Evolutionary conservation across 2,888 invertebrate genomes (phyloP).

Genomic region (Tetragonula carbonaria): DNA sequence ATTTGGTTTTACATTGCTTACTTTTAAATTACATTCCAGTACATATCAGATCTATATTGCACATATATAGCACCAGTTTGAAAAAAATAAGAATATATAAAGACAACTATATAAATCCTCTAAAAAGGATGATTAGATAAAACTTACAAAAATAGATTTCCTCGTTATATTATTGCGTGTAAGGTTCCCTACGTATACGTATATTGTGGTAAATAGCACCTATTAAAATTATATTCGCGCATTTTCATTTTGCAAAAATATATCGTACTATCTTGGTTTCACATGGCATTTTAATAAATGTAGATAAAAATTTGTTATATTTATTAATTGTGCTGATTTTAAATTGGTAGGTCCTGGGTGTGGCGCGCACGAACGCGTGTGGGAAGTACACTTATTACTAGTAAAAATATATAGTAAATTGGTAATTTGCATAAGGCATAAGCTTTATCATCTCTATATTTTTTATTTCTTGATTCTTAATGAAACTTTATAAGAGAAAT

Average conservation of each 20-base stretch:
- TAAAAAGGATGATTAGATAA: constrained; percentile 49
- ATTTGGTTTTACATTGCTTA: constrained; percentile 59
- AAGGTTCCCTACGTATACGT: constrained; percentile 24
- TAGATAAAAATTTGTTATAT: constrained; percentile 41
- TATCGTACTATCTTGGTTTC: constrained; percentile 24
- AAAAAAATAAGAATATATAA: constrained; percentile 29
- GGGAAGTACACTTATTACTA: constrained; percentile 26
- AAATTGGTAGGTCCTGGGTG: constrained; percentile 2
- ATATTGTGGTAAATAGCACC: constrained; percentile 47
- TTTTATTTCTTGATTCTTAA: constrained; percentile 6
- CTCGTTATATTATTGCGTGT: constrained; percentile 51
- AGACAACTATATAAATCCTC: constrained; percentile 42
- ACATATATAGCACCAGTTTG: constrained; percentile 68
- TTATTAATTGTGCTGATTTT: constrained; percentile 48
- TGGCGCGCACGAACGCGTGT: not conserved
- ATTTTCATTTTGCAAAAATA: constrained; percentile 56
- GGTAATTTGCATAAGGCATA: constrained; percentile 56
- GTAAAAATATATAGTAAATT: constrained; percentile 58
- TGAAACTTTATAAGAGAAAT: constrained; percentile 31
- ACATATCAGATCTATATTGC: constrained; percentile 60
- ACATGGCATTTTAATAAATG: constrained; percentile 37
- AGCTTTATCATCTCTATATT: constrained; percentile 43
- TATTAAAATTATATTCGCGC: constrained; percentile 44
- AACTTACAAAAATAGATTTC: constrained; percentile 67
- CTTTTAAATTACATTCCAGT: constrained; percentile 42